Conservation (phyloP, 2,888 invertebrate species). For the Drosophila longiperda region DNA sequence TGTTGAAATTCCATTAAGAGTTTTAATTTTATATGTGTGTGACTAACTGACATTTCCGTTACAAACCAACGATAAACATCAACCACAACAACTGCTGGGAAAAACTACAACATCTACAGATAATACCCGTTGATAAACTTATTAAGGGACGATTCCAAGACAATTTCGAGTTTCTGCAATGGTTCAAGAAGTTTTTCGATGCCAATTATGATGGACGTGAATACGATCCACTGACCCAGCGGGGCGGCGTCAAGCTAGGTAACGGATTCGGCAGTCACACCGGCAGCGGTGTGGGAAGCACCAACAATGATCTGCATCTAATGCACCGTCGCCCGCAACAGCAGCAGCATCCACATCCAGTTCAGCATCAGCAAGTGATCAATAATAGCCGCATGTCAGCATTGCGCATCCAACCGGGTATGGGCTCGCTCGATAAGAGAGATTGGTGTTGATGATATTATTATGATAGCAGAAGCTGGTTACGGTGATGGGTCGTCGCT, state of each 20-base stretch:
- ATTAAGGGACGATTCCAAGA: constrained; percentile 99
- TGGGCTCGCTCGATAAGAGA: constrained; percentile 23
- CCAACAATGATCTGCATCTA: constrained; percentile 82
- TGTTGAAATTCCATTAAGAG: constrained; percentile 10
- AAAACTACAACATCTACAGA: constrained; percentile 88
- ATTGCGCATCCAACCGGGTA: constrained; percentile 57
- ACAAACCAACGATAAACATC: constrained; percentile 72
- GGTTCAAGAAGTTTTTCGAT: constrained; percentile 99
- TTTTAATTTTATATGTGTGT: constrained; percentile 52
- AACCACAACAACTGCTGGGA: constrained; percentile 21
- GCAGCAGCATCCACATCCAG: constrained; percentile 27
- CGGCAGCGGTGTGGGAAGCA: constrained; percentile 85
- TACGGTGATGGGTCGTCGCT: constrained; percentile 49
- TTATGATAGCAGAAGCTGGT: constrained; percentile 26
- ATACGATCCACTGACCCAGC: constrained; percentile 96
- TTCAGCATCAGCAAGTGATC: constrained; percentile 16
- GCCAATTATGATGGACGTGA: constrained; percentile 99
- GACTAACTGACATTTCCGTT: constrained; percentile 75
- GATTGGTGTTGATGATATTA: constrained; percentile 7
- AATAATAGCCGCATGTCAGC: constrained; percentile 42
- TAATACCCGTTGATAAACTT: constrained; percentile 99
- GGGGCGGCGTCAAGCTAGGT: constrained; percentile 93
- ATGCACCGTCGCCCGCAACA: constrained; percentile 72
- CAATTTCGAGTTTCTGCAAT: constrained; percentile 99
- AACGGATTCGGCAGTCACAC: constrained; percentile 87